A percentile compares a stretch with the other conserved stretches of the same genome.
Conservation (phyloP, 2,888 invertebrate species). For the Eudemis profundana region DNA sequence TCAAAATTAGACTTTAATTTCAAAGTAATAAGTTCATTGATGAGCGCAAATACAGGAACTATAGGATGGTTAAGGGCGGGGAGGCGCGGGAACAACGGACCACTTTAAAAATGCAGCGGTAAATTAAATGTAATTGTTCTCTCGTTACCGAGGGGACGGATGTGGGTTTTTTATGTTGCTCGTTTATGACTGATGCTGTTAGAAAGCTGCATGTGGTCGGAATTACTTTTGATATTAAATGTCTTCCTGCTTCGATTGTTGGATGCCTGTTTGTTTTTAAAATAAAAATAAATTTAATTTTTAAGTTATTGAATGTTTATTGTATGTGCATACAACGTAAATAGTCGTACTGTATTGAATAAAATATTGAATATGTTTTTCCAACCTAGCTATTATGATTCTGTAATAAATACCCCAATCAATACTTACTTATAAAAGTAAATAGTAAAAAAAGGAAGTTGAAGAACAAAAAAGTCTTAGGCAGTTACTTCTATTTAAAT, state of each 20-base stretch:
- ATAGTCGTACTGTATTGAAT: no score
- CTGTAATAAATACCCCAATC: no score
- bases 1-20: slow-evolving; percentile 27
- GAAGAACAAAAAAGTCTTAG: no score
- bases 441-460: no score
- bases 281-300: slow-evolving; percentile 1
- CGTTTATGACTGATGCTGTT: slow-evolving; percentile 30
- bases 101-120: slow-evolving; percentile 81
- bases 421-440: no score
- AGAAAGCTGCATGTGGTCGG: slow-evolving; percentile 38
- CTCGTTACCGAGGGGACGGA: slow-evolving; percentile 71
- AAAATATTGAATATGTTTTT: no score
- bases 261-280: not conserved
- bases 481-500: no score
- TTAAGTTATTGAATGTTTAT: no score
- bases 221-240: slow-evolving; percentile 41
- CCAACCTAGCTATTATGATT: no score
- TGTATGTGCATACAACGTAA: no score
- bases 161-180: slow-evolving; percentile 46
- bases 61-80: slow-evolving; percentile 62
- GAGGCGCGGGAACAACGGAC: slow-evolving; percentile 71
- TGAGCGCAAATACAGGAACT: slow-evolving; percentile 52
- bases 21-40: slow-evolving; percentile 1
- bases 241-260: slow-evolving; percentile 38
- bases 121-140: slow-evolving; percentile 86